Percentiles rank a stretch among this genome's conserved stretches.
These are phyloP conservation scores for Halictus ligatus DNA, from an alignment of 2,888 invertebrate genomes.

Conservation along the genomic window DNA sequence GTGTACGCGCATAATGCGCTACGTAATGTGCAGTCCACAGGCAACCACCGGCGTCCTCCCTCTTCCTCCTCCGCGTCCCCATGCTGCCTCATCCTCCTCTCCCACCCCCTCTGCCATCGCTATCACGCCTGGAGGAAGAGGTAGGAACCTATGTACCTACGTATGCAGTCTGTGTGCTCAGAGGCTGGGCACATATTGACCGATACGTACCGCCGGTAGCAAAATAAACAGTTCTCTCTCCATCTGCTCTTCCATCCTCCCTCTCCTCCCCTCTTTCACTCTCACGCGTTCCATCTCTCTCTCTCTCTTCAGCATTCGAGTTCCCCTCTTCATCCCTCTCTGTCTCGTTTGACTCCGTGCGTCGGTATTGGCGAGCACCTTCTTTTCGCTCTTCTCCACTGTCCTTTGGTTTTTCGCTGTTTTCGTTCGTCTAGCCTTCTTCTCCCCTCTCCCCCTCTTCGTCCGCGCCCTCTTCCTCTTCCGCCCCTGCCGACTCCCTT, in stretches of 20 bases:
- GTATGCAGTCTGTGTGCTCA: slow-evolving; percentile 77
- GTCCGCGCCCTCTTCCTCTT: background rate
- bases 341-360: background rate
- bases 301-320: background rate
- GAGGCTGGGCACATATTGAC: slow-evolving; percentile 82
- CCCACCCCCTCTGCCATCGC: slow-evolving; percentile 34
- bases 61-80: slow-evolving; percentile 41
- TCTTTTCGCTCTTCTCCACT: slow-evolving; percentile 20
- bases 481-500: background rate
- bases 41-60: slow-evolving; percentile 60
- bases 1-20: slow-evolving; percentile 78
- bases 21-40: slow-evolving; percentile 77
- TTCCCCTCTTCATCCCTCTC: slow-evolving; percentile 4
- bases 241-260: slow-evolving; percentile 51
- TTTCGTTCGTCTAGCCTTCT: slow-evolving; percentile 1
- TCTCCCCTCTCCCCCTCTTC: background rate
- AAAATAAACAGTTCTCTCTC: slow-evolving; percentile 79
- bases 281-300: background rate
- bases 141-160: slow-evolving; percentile 71
- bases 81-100: slow-evolving; percentile 7
- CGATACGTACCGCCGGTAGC: slow-evolving; percentile 81
- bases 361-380: background rate
- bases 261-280: background rate
- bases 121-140: slow-evolving; percentile 67
- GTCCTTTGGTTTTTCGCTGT: slow-evolving; percentile 9